A percentile compares a stretch with the other conserved stretches of the same genome.
phyloP scores from a whole-genome alignment of 2,888 invertebrate genomes.

The Sussaba pulchella region DNA sequence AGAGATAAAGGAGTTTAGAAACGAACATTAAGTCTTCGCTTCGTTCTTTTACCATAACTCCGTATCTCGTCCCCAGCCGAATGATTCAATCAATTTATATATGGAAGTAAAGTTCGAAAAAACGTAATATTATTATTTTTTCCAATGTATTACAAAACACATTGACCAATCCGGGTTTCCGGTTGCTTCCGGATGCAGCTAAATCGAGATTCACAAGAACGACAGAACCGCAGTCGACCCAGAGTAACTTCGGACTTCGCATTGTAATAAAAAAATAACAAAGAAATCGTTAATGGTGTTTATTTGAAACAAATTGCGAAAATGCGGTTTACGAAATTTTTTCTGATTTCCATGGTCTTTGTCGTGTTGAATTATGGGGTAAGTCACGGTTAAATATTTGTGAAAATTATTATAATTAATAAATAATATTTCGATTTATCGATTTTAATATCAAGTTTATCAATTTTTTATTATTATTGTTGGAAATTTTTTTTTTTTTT shows the following conservation, averaged over 20 bases:
- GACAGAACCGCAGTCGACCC: conserved; percentile 27
- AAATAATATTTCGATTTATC: too few species aligned
- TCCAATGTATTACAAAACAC: conserved; percentile 25
- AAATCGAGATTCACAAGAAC: background rate
- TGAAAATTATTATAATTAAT: background rate
- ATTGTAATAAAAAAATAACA: background rate
- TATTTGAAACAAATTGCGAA: background rate
- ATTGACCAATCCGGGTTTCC: conserved; percentile 31
- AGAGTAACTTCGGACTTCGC: conserved; percentile 16
- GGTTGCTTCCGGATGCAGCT: conserved; percentile 29
- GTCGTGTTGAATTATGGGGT: conserved; percentile 25
- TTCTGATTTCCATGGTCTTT: conserved; percentile 8
- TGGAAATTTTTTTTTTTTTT: too few species aligned
- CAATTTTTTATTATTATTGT: too few species aligned
- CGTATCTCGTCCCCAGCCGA: conserved; percentile 5
- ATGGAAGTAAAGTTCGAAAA: conserved; percentile 15
- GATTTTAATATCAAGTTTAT: too few species aligned
- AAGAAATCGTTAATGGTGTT: background rate
- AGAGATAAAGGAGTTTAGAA: too few species aligned
- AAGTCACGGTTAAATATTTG: conserved; percentile 18
- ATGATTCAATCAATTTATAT: conserved; percentile 5
- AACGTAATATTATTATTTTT: conserved; percentile 21
- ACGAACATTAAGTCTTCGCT: background rate
- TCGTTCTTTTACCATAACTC: conserved; percentile 18
- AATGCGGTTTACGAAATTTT: conserved; percentile 31